phyloP scores from a whole-genome alignment of 2,113 vertebrate genomes.

The Pitta sordida region DNA sequence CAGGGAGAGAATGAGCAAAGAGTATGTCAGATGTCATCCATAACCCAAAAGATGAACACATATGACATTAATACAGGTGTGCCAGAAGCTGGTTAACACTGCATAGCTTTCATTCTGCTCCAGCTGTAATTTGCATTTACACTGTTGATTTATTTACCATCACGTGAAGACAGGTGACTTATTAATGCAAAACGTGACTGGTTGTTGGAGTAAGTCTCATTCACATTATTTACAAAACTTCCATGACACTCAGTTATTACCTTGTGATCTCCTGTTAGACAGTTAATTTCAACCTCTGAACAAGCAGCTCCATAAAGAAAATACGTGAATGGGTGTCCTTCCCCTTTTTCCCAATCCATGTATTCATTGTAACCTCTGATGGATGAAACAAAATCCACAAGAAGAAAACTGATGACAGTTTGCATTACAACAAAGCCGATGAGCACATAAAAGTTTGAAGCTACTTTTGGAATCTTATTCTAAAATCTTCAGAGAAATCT shows the following conservation, averaged over 20 bases:
- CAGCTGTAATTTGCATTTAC: background rate
- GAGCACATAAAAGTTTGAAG: background rate
- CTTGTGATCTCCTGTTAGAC: constrained; percentile 88
- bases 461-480: background rate
- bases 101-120: background rate
- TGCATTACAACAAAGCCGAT: background rate
- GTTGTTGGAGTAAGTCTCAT: background rate
- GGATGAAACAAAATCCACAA: background rate
- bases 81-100: background rate
- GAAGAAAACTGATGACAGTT: background rate
- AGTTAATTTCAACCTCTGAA: constrained; percentile 90
- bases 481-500: background rate
- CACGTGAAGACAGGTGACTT: background rate
- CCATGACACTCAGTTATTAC: constrained; percentile 55
- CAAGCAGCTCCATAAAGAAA: constrained; percentile 81
- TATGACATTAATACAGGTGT: background rate
- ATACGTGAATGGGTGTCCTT: constrained; percentile 81
- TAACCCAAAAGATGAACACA: background rate
- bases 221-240: background rate
- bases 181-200: background rate
- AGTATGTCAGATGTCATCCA: background rate
- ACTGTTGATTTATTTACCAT: background rate
- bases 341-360: constrained; percentile 85
- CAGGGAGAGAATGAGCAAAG: background rate
- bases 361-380: constrained; percentile 77